Percentiles rank a stretch among this genome's conserved stretches.
These are phyloP conservation scores for Thalassaphorura encarpata DNA, from an alignment of 1,140 invertebrate genomes.

Conservation along the genomic window DNA sequence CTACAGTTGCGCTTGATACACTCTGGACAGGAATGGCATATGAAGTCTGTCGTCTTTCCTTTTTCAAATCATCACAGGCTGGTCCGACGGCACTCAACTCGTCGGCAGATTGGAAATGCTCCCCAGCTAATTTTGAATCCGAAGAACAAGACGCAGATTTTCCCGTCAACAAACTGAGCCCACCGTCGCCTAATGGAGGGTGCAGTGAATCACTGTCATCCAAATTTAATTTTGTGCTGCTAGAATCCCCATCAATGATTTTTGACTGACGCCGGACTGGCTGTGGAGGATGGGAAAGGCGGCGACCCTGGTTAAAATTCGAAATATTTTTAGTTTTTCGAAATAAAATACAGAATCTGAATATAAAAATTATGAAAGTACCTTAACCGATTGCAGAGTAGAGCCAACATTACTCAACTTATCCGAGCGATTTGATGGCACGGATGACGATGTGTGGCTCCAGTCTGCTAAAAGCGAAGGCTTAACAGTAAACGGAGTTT, in stretches of 20 bases:
- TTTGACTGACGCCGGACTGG: constrained; percentile 14
- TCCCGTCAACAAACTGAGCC: constrained; percentile 48
- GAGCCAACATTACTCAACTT: constrained; percentile 13
- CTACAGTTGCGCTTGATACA: background rate
- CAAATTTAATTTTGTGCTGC: background rate
- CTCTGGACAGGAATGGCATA: background rate
- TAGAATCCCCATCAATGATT: constrained; percentile 4
- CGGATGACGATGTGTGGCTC: constrained; percentile 25
- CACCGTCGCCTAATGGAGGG: background rate
- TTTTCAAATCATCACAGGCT: background rate
- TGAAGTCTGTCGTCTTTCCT: background rate
- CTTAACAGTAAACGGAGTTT: constrained; percentile 25
- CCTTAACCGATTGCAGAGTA: constrained; percentile 13
- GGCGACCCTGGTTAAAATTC: constrained; percentile 8
- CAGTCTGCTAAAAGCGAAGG: constrained; percentile 25
- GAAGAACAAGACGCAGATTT: constrained; percentile 44
- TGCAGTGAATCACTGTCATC: background rate
- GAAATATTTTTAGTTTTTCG: background rate
- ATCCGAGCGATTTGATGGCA: constrained; percentile 22
- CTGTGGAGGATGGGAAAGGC: constrained; percentile 19
- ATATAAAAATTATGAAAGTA: background rate
- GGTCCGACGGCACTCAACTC: background rate
- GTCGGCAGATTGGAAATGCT: constrained; percentile 46
- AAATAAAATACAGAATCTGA: background rate
- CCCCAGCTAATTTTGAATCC: constrained; percentile 67